Conservation (phyloP, 2,113 vertebrate species). For the Nycticebus coucang region DNA sequence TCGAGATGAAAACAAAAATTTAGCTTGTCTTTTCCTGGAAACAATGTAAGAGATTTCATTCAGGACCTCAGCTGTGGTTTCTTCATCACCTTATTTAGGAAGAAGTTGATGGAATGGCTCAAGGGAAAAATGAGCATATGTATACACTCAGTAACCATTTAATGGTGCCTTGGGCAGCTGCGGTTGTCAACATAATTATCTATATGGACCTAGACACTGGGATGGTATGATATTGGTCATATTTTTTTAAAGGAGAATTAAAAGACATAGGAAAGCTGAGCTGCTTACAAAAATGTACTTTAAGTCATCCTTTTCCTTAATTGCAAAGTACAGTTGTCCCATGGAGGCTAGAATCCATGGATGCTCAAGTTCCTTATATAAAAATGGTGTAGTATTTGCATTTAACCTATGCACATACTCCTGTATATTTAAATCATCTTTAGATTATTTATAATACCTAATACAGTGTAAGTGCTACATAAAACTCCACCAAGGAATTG, state of each 20-base stretch:
- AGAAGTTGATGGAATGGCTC: conserved; percentile 27
- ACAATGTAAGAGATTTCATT: conserved; percentile 9
- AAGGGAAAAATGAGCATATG: conserved; percentile 14
- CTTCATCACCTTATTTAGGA: conserved; percentile 46
- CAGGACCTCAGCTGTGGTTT: conserved; percentile 76
- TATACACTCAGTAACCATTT: not conserved
- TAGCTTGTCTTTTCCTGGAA: conserved; percentile 26
- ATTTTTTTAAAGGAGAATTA: conserved; percentile 60
- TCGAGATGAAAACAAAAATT: conserved; percentile 62
- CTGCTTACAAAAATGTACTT: not conserved
- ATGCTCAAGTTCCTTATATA: not conserved
- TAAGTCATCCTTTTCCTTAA: not conserved
- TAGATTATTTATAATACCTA: not conserved
- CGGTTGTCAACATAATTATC: conserved; percentile 56
- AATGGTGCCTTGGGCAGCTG: conserved; percentile 52
- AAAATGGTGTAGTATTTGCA: not conserved
- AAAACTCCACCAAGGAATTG: not conserved
- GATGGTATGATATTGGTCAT: conserved; percentile 44
- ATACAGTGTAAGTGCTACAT: not conserved
- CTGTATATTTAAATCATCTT: not conserved
- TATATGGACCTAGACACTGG: not conserved
- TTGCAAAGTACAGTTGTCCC: not conserved
- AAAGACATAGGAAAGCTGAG: conserved; percentile 58
- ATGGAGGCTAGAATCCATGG: not conserved
- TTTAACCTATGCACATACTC: not conserved